Base-by-base conservation (phyloP, 2,113 vertebrate genomes). In the Epinephelus lanceolatus region DNA sequence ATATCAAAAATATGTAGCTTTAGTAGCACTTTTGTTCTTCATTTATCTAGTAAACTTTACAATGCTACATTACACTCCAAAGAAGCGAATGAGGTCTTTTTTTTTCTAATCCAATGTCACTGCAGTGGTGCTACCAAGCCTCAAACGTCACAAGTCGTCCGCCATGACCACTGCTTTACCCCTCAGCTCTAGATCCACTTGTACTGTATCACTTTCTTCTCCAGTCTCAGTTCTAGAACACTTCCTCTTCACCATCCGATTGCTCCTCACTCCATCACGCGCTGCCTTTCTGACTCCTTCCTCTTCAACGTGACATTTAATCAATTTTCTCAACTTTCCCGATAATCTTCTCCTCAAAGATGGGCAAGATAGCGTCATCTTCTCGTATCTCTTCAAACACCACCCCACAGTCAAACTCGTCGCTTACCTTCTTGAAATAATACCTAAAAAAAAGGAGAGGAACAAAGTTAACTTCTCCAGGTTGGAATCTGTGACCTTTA, bases 391-490 rank as follows among this genome's bases (percentile, higher is more conserved):
- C 98, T 87, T 99, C 98, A 0, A 99, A 99, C 74, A 99, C 98
- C 66, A 98, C 98, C 0, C 98, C 98, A 0, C 98, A 99, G 92
- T 99, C 97, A 1, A 99, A 98, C 95, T 99, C 98, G 0, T 98
- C 96, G 4, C 98, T 99, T 66, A 97, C 97, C 86, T 98, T 99
- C 96, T 99, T 99, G 85, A 99, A 99, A 93, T 97, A 99, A 95
- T 97, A 99, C 96, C 98, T 99, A n/a, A 18, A 27, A 0, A 0
- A 45, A 52, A 7, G 3, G 1, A 1, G n/a, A 17, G 47, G 0
- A 56, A 56, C 5, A 66, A 15, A 42, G 47, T 75, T 21, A 55
- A n/a, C 8, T 51, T 75, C 21, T 65, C 17, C 11, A 27, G 1
- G 1, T 70, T 52, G 11, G 15, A 33, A 15, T 7, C 42, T 17